Evolutionary conservation across 2,113 vertebrate species (phyloP), one percentile per base, ranked within the genome.

Genomic region (Lipophrys pholis): DNA sequence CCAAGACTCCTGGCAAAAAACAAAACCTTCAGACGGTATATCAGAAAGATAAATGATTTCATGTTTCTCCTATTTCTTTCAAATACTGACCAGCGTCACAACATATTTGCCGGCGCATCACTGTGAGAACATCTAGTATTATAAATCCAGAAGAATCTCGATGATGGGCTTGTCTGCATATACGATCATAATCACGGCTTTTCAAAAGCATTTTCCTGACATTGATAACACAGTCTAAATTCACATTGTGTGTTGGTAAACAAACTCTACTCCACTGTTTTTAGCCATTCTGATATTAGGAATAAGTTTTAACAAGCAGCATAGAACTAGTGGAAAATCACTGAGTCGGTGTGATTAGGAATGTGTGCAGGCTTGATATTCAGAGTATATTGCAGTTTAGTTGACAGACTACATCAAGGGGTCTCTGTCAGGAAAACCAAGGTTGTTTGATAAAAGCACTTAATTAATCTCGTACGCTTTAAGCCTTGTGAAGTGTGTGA

Each of bases 51-150:
- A 64, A 61, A 42, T 49, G 43, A 63, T 64, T 71, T 71, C 2
- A 66, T 73, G 35, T 60, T 11, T 80, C 80, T 86, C 83, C 59
- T 86, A 77, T 81, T 89, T 30, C 4, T 86, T 85, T 61, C 50
- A 64, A 51, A 64, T 60, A 5, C 54, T 45, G n/a, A 42, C 49
- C 11, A 11, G 40, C 67, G 78, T 76, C 72, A 76, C 76, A 68
- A 46, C n/a, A 65, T 85, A 85, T 76, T 81, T 46, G 79, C 76
- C 73, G 84, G 54, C 14, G 61, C 12, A 45, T 66, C 11, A 36
- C 16, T 50, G 36, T 69, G 56, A 70, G 67, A 50, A 21, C 52
- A 51, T 50, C 67, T 70, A 17, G 41, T 63, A 36, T 43, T 57
- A 46, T 52, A 71, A 15, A 36, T 62, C 12, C 38, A 51, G 15